These are phyloP conservation scores for Notodonta ziczac DNA, from an alignment of 2,888 invertebrate species.

Conservation along the genomic window DNA sequence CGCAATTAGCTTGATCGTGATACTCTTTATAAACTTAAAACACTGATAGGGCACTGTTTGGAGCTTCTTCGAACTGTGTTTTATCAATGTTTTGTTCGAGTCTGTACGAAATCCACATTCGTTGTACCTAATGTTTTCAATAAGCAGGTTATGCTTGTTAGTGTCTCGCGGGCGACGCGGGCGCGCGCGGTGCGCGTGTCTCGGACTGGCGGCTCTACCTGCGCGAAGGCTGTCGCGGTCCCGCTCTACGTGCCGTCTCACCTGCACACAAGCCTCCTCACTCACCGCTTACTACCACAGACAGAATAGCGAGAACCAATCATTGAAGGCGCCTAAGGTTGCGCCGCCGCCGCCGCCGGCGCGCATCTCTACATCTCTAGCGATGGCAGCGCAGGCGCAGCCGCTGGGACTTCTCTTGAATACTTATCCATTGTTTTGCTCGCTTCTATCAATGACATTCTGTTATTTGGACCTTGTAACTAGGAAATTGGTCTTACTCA, in stretches of 20 bases:
- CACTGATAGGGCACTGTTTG: constrained; percentile 43
- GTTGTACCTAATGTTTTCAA: constrained; percentile 52
- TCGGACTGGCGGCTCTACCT: constrained; percentile 69
- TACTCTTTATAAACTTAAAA: constrained; percentile 31
- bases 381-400: constrained; percentile 17
- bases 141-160: constrained; percentile 54
- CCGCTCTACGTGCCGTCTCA: constrained; percentile 63
- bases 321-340: constrained; percentile 32
- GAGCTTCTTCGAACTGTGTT: constrained; percentile 20
- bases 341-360: not conserved
- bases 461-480: not conserved
- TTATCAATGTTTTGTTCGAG: constrained; percentile 14
- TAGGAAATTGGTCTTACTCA: not conserved
- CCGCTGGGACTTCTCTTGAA: constrained; percentile 10
- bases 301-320: constrained; percentile 18
- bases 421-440: not conserved
- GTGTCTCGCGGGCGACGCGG: constrained; percentile 56
- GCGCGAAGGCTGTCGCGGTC: constrained; percentile 66
- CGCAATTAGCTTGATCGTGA: constrained; percentile 64
- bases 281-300: no score
- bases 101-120: constrained; percentile 38
- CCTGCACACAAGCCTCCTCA: constrained; percentile 49
- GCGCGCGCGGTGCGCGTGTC: constrained; percentile 71
- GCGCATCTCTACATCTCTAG: constrained; percentile 14
- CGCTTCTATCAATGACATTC: not conserved